Evolutionary conservation across 2,113 vertebrate genomes (phyloP).

Genomic region (Rissa tridactyla): DNA sequence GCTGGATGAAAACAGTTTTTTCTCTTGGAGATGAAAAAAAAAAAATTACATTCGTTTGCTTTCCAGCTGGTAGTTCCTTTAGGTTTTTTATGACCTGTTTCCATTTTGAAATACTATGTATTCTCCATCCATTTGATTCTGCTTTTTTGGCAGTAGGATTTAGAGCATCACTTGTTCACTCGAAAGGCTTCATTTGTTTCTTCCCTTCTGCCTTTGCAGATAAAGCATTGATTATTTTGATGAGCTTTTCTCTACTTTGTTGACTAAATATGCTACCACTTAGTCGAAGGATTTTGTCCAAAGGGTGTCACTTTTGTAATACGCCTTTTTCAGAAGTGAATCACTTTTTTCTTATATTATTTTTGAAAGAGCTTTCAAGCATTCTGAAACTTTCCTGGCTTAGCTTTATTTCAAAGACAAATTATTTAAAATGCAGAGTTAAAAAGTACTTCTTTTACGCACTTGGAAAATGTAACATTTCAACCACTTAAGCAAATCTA

Average conservation of each 20-base stretch:
- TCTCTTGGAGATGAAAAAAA: neutral
- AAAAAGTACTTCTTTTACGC: neutral
- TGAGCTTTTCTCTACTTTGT: neutral
- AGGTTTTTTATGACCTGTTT: neutral
- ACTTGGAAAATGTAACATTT: neutral
- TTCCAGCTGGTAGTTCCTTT: neutral
- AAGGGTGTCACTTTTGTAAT: constrained; percentile 7
- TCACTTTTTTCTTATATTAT: neutral
- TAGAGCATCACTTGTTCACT: neutral
- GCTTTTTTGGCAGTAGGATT: neutral
- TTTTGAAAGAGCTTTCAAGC: neutral
- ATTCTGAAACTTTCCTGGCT: constrained; percentile 16
- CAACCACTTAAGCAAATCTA: neutral
- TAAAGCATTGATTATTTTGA: neutral
- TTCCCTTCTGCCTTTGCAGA: neutral
- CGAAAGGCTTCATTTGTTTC: neutral
- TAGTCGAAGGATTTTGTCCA: constrained; percentile 19
- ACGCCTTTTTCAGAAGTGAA: neutral
- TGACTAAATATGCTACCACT: neutral
- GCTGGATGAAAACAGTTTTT: neutral
- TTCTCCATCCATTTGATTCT: neutral
- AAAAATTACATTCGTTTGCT: neutral
- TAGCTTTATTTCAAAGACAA: neutral
- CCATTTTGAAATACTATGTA: neutral
- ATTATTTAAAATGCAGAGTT: neutral